phyloP scores from a whole-genome alignment of 2,797 vertebrate genomes.

The Pipistrellus pygmaeus region DNA sequence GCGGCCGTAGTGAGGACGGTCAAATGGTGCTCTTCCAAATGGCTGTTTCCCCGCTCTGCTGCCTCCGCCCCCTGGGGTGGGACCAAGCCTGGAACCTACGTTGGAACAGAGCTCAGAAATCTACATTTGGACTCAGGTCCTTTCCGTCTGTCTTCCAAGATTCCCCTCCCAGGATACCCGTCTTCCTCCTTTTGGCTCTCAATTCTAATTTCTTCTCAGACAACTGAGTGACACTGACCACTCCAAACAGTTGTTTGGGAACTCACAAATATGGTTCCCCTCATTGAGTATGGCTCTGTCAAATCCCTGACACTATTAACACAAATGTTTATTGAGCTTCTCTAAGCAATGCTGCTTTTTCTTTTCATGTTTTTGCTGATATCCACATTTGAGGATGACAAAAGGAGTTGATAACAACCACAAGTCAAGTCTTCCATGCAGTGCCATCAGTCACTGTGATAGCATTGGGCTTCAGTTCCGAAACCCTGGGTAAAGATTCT shows the following conservation, averaged over 20 bases:
- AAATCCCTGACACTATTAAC: background rate
- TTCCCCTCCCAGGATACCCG: background rate
- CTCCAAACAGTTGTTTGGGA: background rate
- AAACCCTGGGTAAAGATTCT: background rate
- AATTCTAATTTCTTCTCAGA: background rate
- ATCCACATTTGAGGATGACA: background rate
- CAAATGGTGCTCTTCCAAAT: background rate
- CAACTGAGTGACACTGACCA: background rate
- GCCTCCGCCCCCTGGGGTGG: background rate
- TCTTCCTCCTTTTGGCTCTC: background rate
- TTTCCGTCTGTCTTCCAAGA: background rate
- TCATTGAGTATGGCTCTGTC: background rate
- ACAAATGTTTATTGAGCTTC: background rate
- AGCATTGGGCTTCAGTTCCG: background rate
- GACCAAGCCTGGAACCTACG: background rate
- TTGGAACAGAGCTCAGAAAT: background rate
- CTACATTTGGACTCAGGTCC: background rate
- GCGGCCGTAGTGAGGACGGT: background rate
- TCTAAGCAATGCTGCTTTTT: background rate
- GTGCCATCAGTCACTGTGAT: background rate
- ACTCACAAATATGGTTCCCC: background rate
- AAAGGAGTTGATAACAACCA: background rate
- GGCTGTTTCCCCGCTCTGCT: background rate
- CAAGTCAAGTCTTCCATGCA: background rate
- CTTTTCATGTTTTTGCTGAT: background rate